These are phyloP conservation scores for Babyrousa celebensis DNA, from an alignment of 2,797 vertebrate genomes.

Conservation along the genomic window DNA sequence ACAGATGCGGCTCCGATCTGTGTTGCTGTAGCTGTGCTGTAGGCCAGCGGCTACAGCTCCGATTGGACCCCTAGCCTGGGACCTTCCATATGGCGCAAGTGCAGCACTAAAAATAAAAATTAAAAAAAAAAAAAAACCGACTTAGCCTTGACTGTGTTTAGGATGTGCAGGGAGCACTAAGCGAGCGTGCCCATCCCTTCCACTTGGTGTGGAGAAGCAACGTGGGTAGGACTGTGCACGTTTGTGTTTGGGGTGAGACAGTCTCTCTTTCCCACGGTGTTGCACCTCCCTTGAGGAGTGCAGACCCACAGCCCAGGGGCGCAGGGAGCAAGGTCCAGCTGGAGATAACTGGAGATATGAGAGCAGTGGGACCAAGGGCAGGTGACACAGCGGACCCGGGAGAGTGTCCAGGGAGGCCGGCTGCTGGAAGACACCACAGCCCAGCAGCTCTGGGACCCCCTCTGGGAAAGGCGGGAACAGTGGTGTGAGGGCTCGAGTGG, in stretches of 20 bases:
- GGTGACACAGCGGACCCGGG: rapidly evolving
- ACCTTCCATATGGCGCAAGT: too few species aligned
- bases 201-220: not conserved
- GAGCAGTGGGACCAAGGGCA: not conserved
- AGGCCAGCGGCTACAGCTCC: too few species aligned
- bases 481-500: rapidly evolving
- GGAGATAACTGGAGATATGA: not conserved
- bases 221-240: too few species aligned
- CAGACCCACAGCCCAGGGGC: not conserved
- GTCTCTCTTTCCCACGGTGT: too few species aligned
- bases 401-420: not conserved
- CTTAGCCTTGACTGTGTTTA: not conserved
- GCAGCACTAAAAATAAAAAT: too few species aligned
- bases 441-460: rapidly evolving
- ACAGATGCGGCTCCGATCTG: too few species aligned
- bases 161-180: not conserved
- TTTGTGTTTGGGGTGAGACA: not conserved
- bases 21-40: too few species aligned
- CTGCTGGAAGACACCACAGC: not conserved
- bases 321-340: not conserved
- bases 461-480: not conserved
- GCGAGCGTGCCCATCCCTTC: not conserved
- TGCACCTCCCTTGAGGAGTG: not conserved
- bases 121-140: too few species aligned
- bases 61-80: too few species aligned